Conservation (phyloP, 1,140 invertebrate species). For the Listronotus oregonensis region DNA sequence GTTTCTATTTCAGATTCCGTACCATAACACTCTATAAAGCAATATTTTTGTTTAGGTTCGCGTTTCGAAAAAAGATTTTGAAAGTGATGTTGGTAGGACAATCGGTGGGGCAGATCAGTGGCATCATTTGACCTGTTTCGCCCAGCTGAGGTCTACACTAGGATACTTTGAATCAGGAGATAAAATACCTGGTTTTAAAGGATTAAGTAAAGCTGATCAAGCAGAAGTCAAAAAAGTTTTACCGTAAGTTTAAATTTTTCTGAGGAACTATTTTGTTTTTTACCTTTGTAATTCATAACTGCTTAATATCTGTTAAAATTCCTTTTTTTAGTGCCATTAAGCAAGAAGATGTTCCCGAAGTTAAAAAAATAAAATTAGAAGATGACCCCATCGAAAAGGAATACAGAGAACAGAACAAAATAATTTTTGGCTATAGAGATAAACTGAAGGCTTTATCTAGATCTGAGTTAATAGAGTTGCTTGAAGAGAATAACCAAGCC, state of each 20-base stretch:
- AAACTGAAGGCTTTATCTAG: slow-evolving; percentile 62
- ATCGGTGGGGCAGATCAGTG: slow-evolving; percentile 83
- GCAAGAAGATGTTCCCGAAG: slow-evolving; percentile 60
- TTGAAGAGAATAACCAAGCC: slow-evolving; percentile 75
- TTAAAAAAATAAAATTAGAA: slow-evolving; percentile 74
- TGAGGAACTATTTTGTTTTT: too few relatives aligned
- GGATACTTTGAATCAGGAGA: slow-evolving; percentile 76
- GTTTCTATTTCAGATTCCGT: too few relatives aligned
- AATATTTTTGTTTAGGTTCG: slow-evolving; percentile 59
- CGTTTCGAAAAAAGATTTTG: slow-evolving; percentile 85
- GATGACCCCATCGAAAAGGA: slow-evolving; percentile 60
- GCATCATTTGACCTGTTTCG: slow-evolving; percentile 95
- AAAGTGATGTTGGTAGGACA: slow-evolving; percentile 76
- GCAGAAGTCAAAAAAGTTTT: slow-evolving; percentile 69
- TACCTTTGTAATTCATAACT: slow-evolving; percentile 2
- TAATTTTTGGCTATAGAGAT: slow-evolving; percentile 72
- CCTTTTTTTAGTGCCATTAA: slow-evolving; percentile 61
- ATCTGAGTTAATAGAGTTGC: slow-evolving; percentile 65
- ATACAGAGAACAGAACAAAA: slow-evolving; percentile 77
- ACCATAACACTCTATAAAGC: too few relatives aligned
- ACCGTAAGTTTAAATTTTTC: slow-evolving; percentile 59
- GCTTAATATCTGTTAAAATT: too few relatives aligned
- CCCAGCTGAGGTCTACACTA: slow-evolving; percentile 73
- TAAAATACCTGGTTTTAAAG: slow-evolving; percentile 74
- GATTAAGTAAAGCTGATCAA: slow-evolving; percentile 77